Evolutionary conservation across 1,140 invertebrate species (phyloP).

Genomic region (Euglossa dilemma): DNA sequence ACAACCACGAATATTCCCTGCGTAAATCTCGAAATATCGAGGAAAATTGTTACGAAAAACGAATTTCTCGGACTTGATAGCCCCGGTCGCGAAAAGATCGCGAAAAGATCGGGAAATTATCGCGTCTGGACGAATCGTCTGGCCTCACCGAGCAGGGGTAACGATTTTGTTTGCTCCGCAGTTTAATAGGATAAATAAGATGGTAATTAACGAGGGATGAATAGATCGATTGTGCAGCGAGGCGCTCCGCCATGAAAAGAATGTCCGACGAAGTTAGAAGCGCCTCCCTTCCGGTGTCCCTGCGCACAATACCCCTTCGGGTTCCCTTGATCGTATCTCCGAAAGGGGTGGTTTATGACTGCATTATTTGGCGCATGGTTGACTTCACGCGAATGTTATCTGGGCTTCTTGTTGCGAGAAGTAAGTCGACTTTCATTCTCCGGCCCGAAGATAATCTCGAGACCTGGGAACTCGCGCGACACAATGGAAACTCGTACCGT

Average conservation of each 20-base stretch:
- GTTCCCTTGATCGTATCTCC: conserved; percentile 32
- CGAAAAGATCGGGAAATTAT: too few relatives aligned
- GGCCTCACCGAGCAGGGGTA: not conserved
- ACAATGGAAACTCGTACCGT: too few relatives aligned
- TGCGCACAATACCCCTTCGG: conserved; percentile 23
- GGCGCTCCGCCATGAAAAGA: conserved; percentile 9
- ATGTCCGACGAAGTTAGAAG: conserved; percentile 13
- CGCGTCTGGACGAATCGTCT: too few relatives aligned
- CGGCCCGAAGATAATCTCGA: not conserved
- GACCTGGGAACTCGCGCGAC: not conserved
- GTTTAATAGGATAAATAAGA: not conserved
- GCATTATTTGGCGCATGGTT: conserved; percentile 20
- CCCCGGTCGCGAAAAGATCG: too few relatives aligned
- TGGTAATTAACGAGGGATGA: conserved; percentile 15
- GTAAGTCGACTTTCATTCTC: conserved; percentile 26
- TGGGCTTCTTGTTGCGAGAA: conserved; percentile 1
- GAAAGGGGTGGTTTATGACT: conserved; percentile 38
- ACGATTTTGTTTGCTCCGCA: not conserved
- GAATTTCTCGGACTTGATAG: too few relatives aligned
- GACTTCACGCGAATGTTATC: conserved; percentile 23
- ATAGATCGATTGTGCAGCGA: conserved; percentile 9
- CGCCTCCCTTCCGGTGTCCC: conserved; percentile 22
- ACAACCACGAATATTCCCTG: too few relatives aligned
- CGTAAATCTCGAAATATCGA: too few relatives aligned
- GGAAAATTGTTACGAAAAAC: too few relatives aligned